phyloP scores from a whole-genome alignment of 2,888 invertebrate genomes.

The Bimastos eiseni region DNA sequence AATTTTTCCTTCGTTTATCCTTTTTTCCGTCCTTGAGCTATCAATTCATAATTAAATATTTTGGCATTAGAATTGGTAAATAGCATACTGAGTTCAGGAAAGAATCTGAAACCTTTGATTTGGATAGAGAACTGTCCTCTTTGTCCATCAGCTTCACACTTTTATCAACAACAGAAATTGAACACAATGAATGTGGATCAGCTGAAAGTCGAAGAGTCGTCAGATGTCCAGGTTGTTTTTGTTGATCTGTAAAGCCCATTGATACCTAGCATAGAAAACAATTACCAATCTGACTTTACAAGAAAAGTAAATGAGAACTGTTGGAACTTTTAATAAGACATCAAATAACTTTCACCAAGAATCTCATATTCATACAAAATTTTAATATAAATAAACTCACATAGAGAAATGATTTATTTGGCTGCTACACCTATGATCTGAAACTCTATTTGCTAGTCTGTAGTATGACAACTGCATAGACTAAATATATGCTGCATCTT shows the following conservation, averaged over 20 bases:
- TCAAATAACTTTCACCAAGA: background rate
- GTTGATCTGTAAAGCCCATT: conserved; percentile 58
- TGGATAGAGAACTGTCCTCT: background rate
- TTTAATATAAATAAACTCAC: background rate
- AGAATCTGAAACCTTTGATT: background rate
- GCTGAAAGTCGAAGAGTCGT: conserved; percentile 66
- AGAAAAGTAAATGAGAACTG: background rate
- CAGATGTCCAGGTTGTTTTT: conserved; percentile 65
- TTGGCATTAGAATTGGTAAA: background rate
- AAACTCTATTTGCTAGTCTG: no score
- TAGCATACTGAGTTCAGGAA: background rate
- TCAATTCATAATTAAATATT: no score
- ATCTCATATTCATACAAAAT: background rate
- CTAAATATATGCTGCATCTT: no score
- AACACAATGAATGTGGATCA: conserved; percentile 67
- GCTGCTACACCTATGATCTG: no score
- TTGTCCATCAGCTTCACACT: conserved; percentile 63
- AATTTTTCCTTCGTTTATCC: no score
- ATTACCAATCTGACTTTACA: background rate
- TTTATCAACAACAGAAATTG: conserved; percentile 68
- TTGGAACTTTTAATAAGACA: background rate
- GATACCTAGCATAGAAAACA: conserved; percentile 49
- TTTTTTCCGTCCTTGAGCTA: no score
- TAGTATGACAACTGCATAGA: no score
- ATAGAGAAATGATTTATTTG: no score